Base-by-base conservation (phyloP, 2,888 invertebrate species). In the Tolmerus cingulatus region DNA sequence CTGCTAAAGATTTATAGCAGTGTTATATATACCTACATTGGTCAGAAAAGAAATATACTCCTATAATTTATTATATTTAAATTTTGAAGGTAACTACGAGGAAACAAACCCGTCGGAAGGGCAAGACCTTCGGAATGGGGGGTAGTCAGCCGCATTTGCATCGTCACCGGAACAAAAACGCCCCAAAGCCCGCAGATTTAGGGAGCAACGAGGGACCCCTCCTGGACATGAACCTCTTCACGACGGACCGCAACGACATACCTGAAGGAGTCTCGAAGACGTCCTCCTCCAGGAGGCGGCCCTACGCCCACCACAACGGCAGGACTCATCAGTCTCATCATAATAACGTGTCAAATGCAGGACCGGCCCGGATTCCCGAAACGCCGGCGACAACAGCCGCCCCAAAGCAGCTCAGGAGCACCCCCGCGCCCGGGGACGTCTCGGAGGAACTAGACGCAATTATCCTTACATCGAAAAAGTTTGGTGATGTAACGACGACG, bases 221-320 rank as follows among this genome's bases (percentile, higher is more conserved):
- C 87, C 90, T 91, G 55, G 91, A 92, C 88, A 91, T 91, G 90
- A 90, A 90, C 82, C 91, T 90, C 87, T 92, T 91, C 82, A 84
- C 87, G 23, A 88, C 90, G 9, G 90, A 90, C 85, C 89, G 89
- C 55, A 90, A 90, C 88, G 90, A 90, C 19, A 89, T 89, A 86
- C 89, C 89, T 1, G 90, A 89, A 77, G 51, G 51, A 30, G 46
- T 27, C 19, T 81, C 51, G 4, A 74, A 23, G 40, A 66, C 43
- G 8, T 23, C 37, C 2, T 37, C n/a, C 14, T 27, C 30, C 14
- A 23, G 55, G 12, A 1, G 19, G 19, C 23, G 19, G 14, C 51
- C 40, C 23, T 37, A 82, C 55, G 30, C 12, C 30, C 34, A 84
- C 40, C 30, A 57, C 23, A 19, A 27, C 14, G 37, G 55, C 37